Conservation (phyloP, 2,797 vertebrate species). For the Gadopsis marmoratus region DNA sequence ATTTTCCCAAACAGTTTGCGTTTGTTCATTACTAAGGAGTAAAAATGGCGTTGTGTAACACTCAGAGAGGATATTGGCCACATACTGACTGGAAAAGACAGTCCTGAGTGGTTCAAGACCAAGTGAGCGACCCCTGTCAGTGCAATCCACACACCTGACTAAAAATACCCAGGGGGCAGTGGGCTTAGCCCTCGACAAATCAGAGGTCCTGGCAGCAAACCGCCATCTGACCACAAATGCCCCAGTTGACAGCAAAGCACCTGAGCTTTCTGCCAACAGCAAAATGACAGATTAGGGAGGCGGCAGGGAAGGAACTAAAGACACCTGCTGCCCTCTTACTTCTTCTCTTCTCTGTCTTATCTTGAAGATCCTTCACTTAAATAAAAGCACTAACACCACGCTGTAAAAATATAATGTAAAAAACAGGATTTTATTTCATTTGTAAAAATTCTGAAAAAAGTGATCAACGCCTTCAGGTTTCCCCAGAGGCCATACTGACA, state of each 20-base stretch:
- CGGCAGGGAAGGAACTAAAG: conserved; percentile 21
- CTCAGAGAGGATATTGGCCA: conserved; percentile 5
- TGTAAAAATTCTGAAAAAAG: too few relatives aligned
- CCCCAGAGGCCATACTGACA: too few relatives aligned
- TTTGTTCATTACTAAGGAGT: conserved; percentile 27
- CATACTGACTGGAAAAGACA: conserved; percentile 19
- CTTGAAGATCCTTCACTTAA: too few relatives aligned
- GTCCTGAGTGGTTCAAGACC: conserved; percentile 36
- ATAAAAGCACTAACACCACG: too few relatives aligned
- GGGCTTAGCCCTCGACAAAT: conserved; percentile 30
- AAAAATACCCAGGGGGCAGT: conserved; percentile 60
- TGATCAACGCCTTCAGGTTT: too few relatives aligned
- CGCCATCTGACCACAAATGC: conserved; percentile 45
- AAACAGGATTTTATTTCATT: too few relatives aligned
- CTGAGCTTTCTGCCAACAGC: conserved; percentile 62
- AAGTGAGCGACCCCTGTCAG: conserved; percentile 60
- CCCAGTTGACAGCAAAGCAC: conserved; percentile 50
- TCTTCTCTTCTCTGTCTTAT: neutral
- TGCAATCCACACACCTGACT: conserved; percentile 38
- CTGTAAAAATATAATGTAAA: too few relatives aligned
- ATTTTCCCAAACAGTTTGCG: conserved; percentile 14
- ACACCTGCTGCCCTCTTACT: conserved; percentile 45
- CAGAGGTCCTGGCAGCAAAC: conserved; percentile 41
- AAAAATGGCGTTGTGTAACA: conserved; percentile 25
- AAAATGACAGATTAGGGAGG: conserved; percentile 49